Conservation (phyloP, 92 coral and sea anemone species). For the Bergia puertoricense region DNA sequence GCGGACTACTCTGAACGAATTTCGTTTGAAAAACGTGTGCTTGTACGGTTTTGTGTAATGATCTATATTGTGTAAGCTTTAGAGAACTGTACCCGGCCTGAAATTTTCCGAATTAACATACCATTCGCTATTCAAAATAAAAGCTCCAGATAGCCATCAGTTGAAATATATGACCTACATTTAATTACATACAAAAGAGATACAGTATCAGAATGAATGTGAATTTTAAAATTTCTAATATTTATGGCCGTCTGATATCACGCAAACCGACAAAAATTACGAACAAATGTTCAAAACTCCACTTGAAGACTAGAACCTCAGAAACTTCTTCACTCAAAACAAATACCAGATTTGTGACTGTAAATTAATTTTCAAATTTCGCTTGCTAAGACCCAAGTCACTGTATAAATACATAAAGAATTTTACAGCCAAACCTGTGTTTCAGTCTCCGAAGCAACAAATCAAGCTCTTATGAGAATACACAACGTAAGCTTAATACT, state of each 20-base stretch:
- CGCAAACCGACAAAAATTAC: not conserved
- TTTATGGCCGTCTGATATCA: not conserved
- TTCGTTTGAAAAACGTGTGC: not conserved
- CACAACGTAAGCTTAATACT: not conserved
- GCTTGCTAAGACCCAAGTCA: not conserved
- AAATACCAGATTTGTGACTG: constrained; percentile 1
- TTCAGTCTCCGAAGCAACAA: not conserved
- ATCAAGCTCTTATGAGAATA: not conserved
- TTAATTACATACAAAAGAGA: constrained; percentile 2
- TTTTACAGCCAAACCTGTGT: not conserved
- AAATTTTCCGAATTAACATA: not conserved
- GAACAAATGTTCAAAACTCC: not conserved
- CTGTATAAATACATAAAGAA: not conserved
- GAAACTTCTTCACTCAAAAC: not conserved
- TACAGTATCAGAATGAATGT: constrained; percentile 15
- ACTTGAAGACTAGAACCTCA: not conserved
- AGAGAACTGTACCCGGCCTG: not conserved
- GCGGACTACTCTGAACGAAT: not conserved
- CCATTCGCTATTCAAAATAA: not conserved
- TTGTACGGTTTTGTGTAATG: not conserved
- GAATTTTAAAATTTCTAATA: not conserved
- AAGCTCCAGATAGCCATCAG: not conserved
- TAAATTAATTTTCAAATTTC: constrained; percentile 3
- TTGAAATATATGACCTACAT: not conserved
- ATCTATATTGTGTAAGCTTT: not conserved